Percentiles rank a stretch among this genome's conserved stretches.
Conservation (phyloP, 2,113 vertebrate genomes). For the Ahaetulla prasina region DNA sequence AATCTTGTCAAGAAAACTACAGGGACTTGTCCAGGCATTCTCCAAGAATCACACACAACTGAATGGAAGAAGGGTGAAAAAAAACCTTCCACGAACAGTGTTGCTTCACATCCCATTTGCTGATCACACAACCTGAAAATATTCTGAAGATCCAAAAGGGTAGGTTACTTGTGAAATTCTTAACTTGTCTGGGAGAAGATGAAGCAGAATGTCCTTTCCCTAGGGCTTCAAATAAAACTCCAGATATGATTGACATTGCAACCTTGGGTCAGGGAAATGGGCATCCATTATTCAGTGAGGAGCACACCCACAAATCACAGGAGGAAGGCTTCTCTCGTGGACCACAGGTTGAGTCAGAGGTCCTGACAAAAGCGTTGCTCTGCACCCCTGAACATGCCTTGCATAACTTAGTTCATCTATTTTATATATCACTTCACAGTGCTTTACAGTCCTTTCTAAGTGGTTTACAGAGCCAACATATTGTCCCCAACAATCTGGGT, state of each 20-base stretch:
- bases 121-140: background rate
- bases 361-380: background rate
- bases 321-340: background rate
- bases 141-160: background rate
- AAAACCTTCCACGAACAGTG: background rate
- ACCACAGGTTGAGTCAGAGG: background rate
- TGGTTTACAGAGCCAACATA: no score
- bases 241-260: conserved; percentile 12
- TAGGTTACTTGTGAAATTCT: background rate
- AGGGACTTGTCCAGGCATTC: background rate
- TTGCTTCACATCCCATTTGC: background rate
- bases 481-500: no score
- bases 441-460: no score
- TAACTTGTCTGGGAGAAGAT: background rate
- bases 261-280: conserved; percentile 6
- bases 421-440: no score
- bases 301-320: conserved; percentile 20
- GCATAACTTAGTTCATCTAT: conserved; percentile 12
- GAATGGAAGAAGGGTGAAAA: background rate
- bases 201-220: background rate
- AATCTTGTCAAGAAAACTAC: background rate
- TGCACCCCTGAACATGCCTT: background rate
- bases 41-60: background rate
- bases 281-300: conserved; percentile 15
- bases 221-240: background rate